Evolutionary conservation across 2,888 invertebrate species (phyloP), one percentile per base, ranked within the genome.

Genomic region (Himalopsyche anomala): DNA sequence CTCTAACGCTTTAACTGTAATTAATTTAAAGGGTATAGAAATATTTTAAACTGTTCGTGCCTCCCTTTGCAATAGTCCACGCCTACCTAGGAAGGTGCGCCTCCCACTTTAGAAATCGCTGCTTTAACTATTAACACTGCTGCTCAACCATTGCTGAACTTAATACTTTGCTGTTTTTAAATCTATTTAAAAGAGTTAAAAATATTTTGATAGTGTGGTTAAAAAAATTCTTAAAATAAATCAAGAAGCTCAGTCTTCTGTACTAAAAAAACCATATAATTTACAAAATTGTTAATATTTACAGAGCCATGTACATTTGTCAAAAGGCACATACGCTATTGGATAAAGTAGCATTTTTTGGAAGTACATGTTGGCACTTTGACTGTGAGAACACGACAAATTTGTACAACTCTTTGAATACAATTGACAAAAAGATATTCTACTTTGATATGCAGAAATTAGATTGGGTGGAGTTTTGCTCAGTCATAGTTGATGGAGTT

Each of bases 341-440:
- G 89, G 94, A 94, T 83, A 95, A 95, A 0, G 92, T 97, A 80
- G 95, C 96, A 89, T 97, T 96, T 91, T 98, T 98, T 92, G 95
- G 96, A 4, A 95, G 94, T 15, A 94, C 95, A 88, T 95, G 96
- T 88, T 98, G 98, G 97, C 91, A 92, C 40, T 96, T 97, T 90
- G 91, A 92, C 0, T 95, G 95, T 87, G 91, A 92, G n/a, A 95
- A 95, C 81, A 94, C 95, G 0, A 91, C 93, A 19, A 90, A 90
- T 4, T 92, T 97, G 89, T 38, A n/a, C 17, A 36, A 8, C 19
- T 56, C 55, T 17, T 55, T 86, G 82, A 56, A 82, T 9, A 81
- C 28, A 12, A 55, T 38, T 54, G 86, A 86, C 79, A 42, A n/a
- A 19, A 11, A 79, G 19, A 5, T 81, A 19, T 86, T 86, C 56